Conservation (phyloP, 2,888 invertebrate species). For the Pandemis cinnamomeana region DNA sequence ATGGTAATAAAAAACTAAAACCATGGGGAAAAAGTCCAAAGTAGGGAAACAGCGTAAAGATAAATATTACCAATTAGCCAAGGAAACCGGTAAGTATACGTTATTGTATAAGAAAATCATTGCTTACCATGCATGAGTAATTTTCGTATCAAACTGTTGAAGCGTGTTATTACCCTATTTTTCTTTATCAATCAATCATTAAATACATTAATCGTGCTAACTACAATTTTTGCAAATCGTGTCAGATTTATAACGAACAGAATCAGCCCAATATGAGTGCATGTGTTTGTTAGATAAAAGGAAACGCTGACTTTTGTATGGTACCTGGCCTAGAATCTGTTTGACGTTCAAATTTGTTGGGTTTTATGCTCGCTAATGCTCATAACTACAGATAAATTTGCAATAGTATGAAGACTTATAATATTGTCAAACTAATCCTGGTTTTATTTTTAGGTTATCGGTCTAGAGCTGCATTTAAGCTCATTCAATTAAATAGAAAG, state of each 20-base stretch:
- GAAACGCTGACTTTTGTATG: not conserved
- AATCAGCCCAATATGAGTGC: not conserved
- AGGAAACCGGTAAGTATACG: conserved; percentile 94
- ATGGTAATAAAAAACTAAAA: conserved; percentile 49
- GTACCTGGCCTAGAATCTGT: not conserved
- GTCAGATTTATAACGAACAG: too few species aligned
- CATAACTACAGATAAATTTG: not conserved
- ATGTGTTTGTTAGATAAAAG: not conserved
- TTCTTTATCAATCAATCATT: not conserved
- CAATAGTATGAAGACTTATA: not conserved
- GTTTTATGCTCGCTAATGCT: not conserved
- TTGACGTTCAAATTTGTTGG: not conserved
- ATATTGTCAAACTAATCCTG: not conserved
- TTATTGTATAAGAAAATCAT: not conserved
- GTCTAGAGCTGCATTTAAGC: conserved; percentile 99
- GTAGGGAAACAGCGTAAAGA: conserved; percentile 99
- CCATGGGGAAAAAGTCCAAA: conserved; percentile 98
- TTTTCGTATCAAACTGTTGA: not conserved
- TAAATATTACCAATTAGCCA: conserved; percentile 99
- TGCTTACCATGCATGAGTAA: not conserved
- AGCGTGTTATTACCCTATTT: not conserved
- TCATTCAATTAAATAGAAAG: conserved; percentile 98
- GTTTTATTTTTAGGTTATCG: conserved; percentile 90
- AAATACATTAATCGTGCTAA: not conserved
- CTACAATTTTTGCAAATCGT: not conserved